Evolutionary conservation across 2,113 vertebrate species (phyloP).

Genomic region (Takifugu bimaculatus): DNA sequence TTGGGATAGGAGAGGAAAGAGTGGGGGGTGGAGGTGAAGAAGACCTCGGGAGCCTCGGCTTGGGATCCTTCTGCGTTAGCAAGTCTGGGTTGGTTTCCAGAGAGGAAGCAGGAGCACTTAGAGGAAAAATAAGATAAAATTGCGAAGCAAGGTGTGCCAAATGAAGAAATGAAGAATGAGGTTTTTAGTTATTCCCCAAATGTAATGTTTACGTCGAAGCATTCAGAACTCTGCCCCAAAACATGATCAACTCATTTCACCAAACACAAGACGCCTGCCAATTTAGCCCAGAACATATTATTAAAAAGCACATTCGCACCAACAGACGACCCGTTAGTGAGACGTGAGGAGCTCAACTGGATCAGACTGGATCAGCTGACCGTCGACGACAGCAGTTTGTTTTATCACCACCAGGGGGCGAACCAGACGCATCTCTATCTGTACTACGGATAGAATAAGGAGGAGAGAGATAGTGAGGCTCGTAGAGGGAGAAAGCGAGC

Average conservation of each 20-base stretch:
- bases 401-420: constrained; percentile 48
- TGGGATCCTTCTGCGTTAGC: constrained; percentile 21
- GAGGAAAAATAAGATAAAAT: neutral
- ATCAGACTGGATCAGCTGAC: constrained; percentile 38
- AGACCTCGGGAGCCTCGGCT: constrained; percentile 36
- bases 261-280: constrained; percentile 2
- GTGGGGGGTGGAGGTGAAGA: constrained; percentile 22
- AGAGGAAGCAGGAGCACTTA: neutral
- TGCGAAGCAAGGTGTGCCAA: neutral
- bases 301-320: too few species aligned
- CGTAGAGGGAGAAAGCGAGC: neutral
- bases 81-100: constrained; percentile 10
- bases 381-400: constrained; percentile 22
- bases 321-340: constrained; percentile 11
- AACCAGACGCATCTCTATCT: constrained; percentile 11
- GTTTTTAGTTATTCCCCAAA: too few species aligned
- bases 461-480: neutral
- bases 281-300: constrained; percentile 28
- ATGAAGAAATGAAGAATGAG: neutral
- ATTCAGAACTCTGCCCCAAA: too few species aligned
- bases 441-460: neutral
- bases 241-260: constrained; percentile 16
- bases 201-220: too few species aligned
- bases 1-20: neutral
- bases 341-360: constrained; percentile 42